Evolutionary conservation across 2,113 vertebrate genomes (phyloP), one percentile per base, ranked within the genome.

Genomic region (Chrysemys picta): DNA sequence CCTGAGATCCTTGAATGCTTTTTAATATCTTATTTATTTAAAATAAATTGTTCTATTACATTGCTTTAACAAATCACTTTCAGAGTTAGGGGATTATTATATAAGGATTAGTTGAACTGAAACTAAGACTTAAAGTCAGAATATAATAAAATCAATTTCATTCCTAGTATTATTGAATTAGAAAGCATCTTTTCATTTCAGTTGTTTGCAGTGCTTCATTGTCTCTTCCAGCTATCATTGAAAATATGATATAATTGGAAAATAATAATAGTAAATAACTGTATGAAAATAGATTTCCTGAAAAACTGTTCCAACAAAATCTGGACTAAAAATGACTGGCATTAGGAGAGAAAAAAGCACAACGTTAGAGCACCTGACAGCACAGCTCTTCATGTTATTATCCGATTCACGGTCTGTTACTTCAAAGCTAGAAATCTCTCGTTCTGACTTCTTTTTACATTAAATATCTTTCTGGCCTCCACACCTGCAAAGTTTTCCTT

Each of bases 121-220:
- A 91, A 86, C 69, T 54, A 92, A 88, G 85, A 91, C 62, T 84
- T 89, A 38, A 94, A 96, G 31, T 87, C 82, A 89, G 29, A 94
- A 81, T 17, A 59, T 50, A 94, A 92, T 47, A 89, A 59, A 88
- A 88, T 93, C 1, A 80, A 86, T 93, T 93, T 82, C 3, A 10
- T 82, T 92, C 88, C 21, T 49, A 85, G 80, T 1, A 78, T 78
- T 93, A 89, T 82, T 19, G 87, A 96, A 96, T 95, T 96, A 95
- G 79, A 96, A 91, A 93, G 14, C 31, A 84, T n/a, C 72, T 91
- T 91, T 29, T 94, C 42, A 91, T 94, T 96, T 87, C 72, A 53
- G 17, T 22, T 91, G 56, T 17, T 89, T 91, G 49, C 6, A 45
- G 93, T 84, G 4, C 49, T 85, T 86, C 78, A 59, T 89, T 52